Conservation (phyloP, 2,888 invertebrate species). For the Stenoptilia bipunctidactyla region DNA sequence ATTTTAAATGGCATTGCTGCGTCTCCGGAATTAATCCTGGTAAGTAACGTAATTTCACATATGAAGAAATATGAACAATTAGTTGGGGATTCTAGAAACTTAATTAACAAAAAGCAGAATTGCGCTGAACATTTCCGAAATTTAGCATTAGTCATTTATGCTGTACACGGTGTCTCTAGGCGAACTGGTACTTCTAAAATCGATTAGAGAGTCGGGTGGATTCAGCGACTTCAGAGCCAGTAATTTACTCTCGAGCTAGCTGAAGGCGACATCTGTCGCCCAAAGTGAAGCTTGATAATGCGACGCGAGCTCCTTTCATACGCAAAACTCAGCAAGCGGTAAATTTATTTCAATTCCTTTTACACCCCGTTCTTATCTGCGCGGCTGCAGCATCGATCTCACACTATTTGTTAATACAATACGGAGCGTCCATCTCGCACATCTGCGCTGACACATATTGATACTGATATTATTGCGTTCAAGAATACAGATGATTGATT, state of each 20-base stretch:
- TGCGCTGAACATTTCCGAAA: conserved; percentile 8
- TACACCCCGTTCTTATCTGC: too few relatives aligned
- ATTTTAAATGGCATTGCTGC: background rate
- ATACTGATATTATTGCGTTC: conserved; percentile 3
- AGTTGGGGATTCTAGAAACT: background rate
- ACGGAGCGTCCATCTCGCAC: background rate
- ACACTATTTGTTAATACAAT: background rate
- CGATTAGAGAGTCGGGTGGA: conserved; percentile 60
- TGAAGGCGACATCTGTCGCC: conserved; percentile 69
- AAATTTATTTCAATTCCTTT: too few relatives aligned
- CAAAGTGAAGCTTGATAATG: conserved; percentile 66
- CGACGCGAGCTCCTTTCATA: conserved; percentile 57
- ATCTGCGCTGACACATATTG: conserved; percentile 6
- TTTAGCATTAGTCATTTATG: conserved; percentile 30
- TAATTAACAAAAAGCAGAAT: conserved; percentile 4
- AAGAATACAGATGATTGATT: conserved; percentile 13
- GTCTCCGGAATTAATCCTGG: background rate
- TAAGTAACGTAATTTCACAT: background rate
- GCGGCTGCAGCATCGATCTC: too few relatives aligned
- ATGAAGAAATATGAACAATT: conserved; percentile 1
- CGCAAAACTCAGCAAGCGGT: too few relatives aligned
- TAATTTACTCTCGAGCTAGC: conserved; percentile 69
- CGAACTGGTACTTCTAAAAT: conserved; percentile 51
- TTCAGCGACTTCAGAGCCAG: conserved; percentile 64
- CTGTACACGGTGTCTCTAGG: conserved; percentile 32